Conservation (phyloP, 2,797 vertebrate species). For the Poeciliopsis gracilis region DNA sequence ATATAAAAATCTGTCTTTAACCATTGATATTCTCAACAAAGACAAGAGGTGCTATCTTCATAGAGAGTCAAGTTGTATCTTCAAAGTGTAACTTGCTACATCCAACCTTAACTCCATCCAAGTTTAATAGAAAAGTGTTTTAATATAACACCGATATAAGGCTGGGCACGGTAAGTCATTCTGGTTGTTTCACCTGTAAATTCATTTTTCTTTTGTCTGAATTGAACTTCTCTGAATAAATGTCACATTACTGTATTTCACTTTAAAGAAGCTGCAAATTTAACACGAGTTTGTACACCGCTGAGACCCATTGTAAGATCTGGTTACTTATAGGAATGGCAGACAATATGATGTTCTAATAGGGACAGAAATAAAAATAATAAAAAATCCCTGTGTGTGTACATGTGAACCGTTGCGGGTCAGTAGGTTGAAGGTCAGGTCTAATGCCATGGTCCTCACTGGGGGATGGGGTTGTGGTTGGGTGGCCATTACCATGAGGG, state of each 20-base stretch:
- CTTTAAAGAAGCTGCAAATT: background rate
- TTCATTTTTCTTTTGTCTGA: background rate
- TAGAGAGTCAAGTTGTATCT: background rate
- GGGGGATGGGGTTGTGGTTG: conserved; percentile 22
- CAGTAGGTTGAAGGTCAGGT: conserved; percentile 76
- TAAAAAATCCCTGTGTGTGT: background rate
- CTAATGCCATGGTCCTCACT: conserved; percentile 65
- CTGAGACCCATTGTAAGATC: background rate
- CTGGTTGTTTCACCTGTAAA: background rate
- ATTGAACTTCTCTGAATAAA: background rate
- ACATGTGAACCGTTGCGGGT: conserved; percentile 38
- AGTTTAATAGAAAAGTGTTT: background rate
- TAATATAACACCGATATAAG: background rate
- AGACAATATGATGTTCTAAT: background rate
- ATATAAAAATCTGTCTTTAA: background rate
- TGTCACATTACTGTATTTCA: background rate
- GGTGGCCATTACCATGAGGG: conserved; percentile 66
- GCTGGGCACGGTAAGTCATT: background rate
- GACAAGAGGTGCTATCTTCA: background rate
- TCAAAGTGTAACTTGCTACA: background rate
- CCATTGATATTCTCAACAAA: background rate
- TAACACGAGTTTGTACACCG: background rate
- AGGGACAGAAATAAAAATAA: background rate
- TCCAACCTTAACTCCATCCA: background rate
- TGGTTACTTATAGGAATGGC: background rate